Evolutionary conservation across 2,113 vertebrate genomes (phyloP), one percentile per base, ranked within the genome.

Genomic region (Globicephala melas): DNA sequence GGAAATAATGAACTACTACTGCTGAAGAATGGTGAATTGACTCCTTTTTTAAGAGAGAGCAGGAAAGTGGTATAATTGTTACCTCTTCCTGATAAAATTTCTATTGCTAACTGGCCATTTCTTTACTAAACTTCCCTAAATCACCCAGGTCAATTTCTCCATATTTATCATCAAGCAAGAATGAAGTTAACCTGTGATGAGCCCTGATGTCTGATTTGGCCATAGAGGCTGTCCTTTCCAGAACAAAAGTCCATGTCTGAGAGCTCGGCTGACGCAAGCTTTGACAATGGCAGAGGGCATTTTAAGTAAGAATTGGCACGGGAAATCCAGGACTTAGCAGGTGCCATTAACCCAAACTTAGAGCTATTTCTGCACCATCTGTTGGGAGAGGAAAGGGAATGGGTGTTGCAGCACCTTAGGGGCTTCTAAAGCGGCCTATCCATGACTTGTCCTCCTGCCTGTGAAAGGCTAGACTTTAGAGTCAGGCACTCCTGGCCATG

Each of bases 71-170:
- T 36, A 44, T 76, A 8, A 70, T 81, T 60, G 9, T 81, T 79
- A n/a, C 55, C 31, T 90, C 58, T 93, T 96, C 81, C 88, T 74
- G 71, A 82, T 65, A 33, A 62, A 83, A 62, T 88, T 60, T 93
- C 84, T 89, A 9, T 50, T 58, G 28, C 85, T 28, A 23, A 28
- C 74, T 36, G 11, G 44, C 6, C 6, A 3, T 82, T 68, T 92
- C 80, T 98, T 95, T 94, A 77, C 28, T 77, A 73, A 95, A 76
- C 65, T 36, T 95, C 84, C 74, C 70, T 81, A 76, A 95, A 89
- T 93, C 73, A 53, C 11, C 17, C 65, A 23, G 60, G 31, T 90
- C n/a, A 79, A 17, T 84, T 87, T 97, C 50, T 95, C 73, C 76
- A 65, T 41, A 50, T 71, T 93, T 89, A n/a, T 83, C 76, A 87